These are phyloP conservation scores for Horisme vitalbata DNA, from an alignment of 2,888 invertebrate species.

Conservation along the genomic window DNA sequence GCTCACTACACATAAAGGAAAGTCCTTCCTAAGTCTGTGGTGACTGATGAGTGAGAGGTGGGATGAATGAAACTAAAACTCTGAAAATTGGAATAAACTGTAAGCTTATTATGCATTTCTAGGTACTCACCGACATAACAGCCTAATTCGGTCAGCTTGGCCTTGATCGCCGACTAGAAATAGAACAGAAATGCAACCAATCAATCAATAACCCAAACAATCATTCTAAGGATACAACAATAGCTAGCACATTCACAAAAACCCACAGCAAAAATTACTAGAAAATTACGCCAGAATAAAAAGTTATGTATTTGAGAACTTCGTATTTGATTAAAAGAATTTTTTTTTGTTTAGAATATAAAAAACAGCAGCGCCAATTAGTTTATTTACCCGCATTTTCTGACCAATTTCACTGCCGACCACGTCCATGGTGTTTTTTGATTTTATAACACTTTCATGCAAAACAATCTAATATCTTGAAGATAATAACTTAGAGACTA, in stretches of 20 bases:
- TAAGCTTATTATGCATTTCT: no score
- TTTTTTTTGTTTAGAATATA: background rate
- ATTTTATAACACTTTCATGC: conserved; percentile 17
- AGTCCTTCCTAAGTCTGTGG: no score
- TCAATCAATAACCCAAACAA: conserved; percentile 20
- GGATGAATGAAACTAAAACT: no score
- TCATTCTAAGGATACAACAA: background rate
- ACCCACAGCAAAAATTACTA: background rate
- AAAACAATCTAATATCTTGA: background rate
- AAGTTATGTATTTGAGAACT: no score
- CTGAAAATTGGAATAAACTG: no score
- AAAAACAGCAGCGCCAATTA: conserved; percentile 40
- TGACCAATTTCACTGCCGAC: conserved; percentile 93
- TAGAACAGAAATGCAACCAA: conserved; percentile 26
- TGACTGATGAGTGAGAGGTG: no score
- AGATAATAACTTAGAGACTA: conserved; percentile 2
- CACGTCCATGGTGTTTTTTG: conserved; percentile 84
- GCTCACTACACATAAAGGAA: no score
- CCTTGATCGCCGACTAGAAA: conserved; percentile 95
- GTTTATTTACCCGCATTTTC: conserved; percentile 89
- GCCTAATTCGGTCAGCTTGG: conserved; percentile 96
- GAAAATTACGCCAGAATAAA: background rate
- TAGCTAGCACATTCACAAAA: background rate
- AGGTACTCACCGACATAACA: conserved; percentile 92
- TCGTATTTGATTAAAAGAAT: no score